Evolutionary conservation across 37 sponge, comb jelly and placozoan species (phyloP), one percentile per base, ranked within the genome.

Genomic region (Mnemiopsis leidyi): DNA sequence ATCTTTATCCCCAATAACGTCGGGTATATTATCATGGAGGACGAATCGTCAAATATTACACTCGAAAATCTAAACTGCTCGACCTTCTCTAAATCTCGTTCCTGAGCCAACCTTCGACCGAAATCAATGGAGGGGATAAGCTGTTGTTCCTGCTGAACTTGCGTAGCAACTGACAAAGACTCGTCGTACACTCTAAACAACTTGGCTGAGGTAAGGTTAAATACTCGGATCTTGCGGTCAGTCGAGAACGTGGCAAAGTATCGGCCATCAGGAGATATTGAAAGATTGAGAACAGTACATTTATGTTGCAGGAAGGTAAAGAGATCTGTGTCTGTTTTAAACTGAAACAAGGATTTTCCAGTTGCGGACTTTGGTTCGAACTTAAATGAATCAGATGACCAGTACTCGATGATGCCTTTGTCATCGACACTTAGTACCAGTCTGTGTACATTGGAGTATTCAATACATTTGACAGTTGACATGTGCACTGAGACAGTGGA

Each of bases 1-100:
- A 97, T 96, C 95, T 98, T 98, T 38, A 98, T 94, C 38, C 99
- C 99, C 28, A 98, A 93, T 94, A 98, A 93, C 24, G 94, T 96
- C 7, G 99, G 92, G 67, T 95, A 98, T 67, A 98, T 36, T 21
- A 98, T 82, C 61, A 98, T 95, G 28, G 95, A 75, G 2, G 96
- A 95, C 68, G 93, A 96, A 18, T 96, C 96, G 94, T 98, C 99
- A 97, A 98, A 98, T 33, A 96, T 96, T 95, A 92, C 92, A 38
- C 68, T 94, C 67, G 88, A 26, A 34, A 92, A 76, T 20, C 69
- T 69, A 71, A 95, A 94, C 32, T 94, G 76, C n/a, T 93, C 92
- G 0, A 93, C 92, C 93, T 96, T 95, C 69, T 97, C 97, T 25
- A 98, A 69, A 37, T 98, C 99, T 68, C 94, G 94, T 93, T 98